These are phyloP conservation scores for Hirtodrosophila trivittata DNA, from an alignment of 2,888 invertebrate species.

Conservation along the genomic window DNA sequence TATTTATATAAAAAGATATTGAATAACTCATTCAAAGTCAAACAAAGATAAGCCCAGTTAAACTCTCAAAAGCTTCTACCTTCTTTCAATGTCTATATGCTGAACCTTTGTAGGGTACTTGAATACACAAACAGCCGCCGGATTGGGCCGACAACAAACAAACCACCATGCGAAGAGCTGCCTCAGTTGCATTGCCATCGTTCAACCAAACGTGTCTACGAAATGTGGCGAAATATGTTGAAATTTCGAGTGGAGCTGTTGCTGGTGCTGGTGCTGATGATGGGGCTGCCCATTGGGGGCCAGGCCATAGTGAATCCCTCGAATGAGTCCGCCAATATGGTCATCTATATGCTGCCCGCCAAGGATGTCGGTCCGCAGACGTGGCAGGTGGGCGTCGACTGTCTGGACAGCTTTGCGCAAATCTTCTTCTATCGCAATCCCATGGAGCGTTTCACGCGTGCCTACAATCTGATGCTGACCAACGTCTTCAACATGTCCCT, in stretches of 20 bases:
- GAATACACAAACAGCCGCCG: too few relatives aligned
- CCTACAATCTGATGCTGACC: conserved; percentile 77
- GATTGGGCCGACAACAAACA: conserved; percentile 38
- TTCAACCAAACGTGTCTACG: conserved; percentile 23
- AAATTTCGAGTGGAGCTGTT: not conserved
- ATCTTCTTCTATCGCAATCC: conserved; percentile 71
- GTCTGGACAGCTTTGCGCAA: conserved; percentile 72
- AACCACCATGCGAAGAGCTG: conserved; percentile 32
- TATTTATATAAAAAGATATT: too few relatives aligned
- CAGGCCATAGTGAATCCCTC: conserved; percentile 72
- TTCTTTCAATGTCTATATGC: too few relatives aligned
- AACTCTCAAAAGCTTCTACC: too few relatives aligned
- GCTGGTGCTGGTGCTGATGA: conserved; percentile 11
- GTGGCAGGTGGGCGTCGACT: conserved; percentile 79
- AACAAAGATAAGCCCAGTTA: too few relatives aligned
- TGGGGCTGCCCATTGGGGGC: conserved; percentile 13
- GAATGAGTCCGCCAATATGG: conserved; percentile 71
- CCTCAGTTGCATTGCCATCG: conserved; percentile 52
- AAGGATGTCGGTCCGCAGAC: conserved; percentile 68
- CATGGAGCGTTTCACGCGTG: conserved; percentile 61
- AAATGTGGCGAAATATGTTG: conserved; percentile 36
- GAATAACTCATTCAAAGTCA: too few relatives aligned
- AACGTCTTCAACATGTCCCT: conserved; percentile 78
- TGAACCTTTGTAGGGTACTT: too few relatives aligned
- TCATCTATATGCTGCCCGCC: conserved; percentile 72